These are phyloP conservation scores for Syncerus caffer DNA, from an alignment of 2,797 vertebrate genomes.

Conservation along the genomic window DNA sequence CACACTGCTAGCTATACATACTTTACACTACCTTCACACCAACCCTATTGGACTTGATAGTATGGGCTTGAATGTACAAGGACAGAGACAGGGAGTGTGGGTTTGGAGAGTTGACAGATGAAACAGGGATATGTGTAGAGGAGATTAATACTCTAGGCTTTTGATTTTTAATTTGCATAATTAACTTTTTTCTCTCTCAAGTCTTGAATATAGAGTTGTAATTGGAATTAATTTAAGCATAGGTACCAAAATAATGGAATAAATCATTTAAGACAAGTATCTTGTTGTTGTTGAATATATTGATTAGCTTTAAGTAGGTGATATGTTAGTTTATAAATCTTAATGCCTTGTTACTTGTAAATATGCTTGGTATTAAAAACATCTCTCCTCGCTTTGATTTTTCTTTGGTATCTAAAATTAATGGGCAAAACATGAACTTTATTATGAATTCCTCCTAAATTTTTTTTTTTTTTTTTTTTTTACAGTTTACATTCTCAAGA, in stretches of 20 bases:
- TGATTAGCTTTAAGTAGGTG: neutral
- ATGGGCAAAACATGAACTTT: constrained; percentile 25
- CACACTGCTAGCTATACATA: neutral
- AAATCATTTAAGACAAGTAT: neutral
- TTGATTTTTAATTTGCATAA: constrained; percentile 51
- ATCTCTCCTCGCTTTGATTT: constrained; percentile 14
- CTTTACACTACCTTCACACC: neutral
- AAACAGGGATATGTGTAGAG: neutral
- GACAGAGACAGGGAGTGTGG: neutral
- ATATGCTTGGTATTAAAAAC: neutral
- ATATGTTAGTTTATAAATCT: constrained; percentile 30
- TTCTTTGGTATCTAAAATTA: neutral
- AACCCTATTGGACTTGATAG: neutral
- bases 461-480: constrained; percentile 28
- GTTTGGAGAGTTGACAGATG: neutral
- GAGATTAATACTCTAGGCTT: neutral
- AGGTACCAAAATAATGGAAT: constrained; percentile 28
- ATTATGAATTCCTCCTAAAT: constrained; percentile 14
- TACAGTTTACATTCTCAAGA: neutral
- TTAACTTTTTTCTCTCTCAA: constrained; percentile 17
- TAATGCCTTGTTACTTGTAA: neutral
- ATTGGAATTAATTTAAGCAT: constrained; percentile 23
- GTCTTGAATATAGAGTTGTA: constrained; percentile 5
- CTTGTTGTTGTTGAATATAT: neutral
- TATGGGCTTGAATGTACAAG: neutral